Evolutionary conservation across 1,140 invertebrate genomes (phyloP), one percentile per base, ranked within the genome.

Genomic region (Neocloeon triangulifer): DNA sequence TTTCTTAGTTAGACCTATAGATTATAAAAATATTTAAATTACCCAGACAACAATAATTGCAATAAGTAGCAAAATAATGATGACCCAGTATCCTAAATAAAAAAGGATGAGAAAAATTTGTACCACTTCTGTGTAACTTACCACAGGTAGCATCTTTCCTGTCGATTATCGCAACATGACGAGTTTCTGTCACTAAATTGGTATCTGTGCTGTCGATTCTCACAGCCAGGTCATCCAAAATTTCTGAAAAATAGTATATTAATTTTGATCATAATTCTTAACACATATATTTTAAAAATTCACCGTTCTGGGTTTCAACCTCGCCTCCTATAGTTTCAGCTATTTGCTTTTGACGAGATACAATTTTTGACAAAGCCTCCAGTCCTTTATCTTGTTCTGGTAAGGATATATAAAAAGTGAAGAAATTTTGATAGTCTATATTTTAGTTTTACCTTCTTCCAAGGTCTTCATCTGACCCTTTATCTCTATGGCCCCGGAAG

Each of bases 261-360:
- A n/a, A n/a, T n/a, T n/a, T n/a, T n/a, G n/a, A n/a, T n/a, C n/a
- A n/a, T n/a, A n/a, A n/a, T n/a, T n/a, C n/a, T n/a, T n/a, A n/a
- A 17, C 5, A n/a, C n/a, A n/a, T 33, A 29, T 16, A 34, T 18
- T 23, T 19, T 26, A 38, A 33, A 19, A 32, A 35, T n/a, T 34
- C 49, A 78, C 74, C 73, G 60, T 80, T 79, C 42, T 85, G 78
- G 39, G 62, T 50, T 45, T 76, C 69, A 2, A 82, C 75, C 61
- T 84, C 78, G 45, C 59, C 62, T 16, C 68, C 64, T 41, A 84
- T 74, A 29, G 66, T 69, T 25, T 68, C 51, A 16, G 76, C 76
- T 43, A 84, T 68, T 43, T 71, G 52, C 41, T 78, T 80, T 46
- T 85, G 80, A 16, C 77, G 51, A 1, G 65, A 59, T 30, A 85